phyloP scores from a whole-genome alignment of 1,140 invertebrate genomes.

The Augochlora pura region DNA sequence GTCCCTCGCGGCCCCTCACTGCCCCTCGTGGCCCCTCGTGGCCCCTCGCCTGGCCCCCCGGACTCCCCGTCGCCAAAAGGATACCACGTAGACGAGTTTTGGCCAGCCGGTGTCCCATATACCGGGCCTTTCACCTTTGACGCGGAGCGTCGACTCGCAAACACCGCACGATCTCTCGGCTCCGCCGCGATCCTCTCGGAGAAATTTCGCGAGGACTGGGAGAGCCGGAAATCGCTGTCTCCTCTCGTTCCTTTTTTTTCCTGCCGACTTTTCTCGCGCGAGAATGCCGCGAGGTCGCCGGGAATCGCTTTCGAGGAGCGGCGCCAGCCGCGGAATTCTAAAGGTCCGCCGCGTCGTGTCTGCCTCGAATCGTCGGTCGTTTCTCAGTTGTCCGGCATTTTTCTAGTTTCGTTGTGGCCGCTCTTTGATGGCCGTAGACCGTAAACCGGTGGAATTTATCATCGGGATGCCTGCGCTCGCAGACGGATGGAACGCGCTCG shows the following conservation, averaged over 20 bases:
- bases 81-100: slow-evolving; percentile 74
- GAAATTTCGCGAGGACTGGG: background rate
- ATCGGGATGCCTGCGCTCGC: too few species aligned
- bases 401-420: too few species aligned
- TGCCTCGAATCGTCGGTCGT: too few species aligned
- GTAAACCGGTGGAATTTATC: too few species aligned
- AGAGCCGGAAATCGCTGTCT: background rate
- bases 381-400: too few species aligned
- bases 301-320: too few species aligned
- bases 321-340: too few species aligned
- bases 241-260: background rate
- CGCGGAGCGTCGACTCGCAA: slow-evolving; percentile 47
- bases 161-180: slow-evolving; percentile 23
- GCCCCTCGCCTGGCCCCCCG: slow-evolving; percentile 8
- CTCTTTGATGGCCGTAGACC: too few species aligned
- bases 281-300: background rate
- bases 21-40: slow-evolving; percentile 31
- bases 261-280: background rate
- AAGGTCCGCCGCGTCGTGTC: too few species aligned
- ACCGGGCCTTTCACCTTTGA: slow-evolving; percentile 76
- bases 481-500: too few species aligned
- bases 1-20: slow-evolving; percentile 57
- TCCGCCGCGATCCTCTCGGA: slow-evolving; percentile 13
- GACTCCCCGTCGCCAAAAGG: slow-evolving; percentile 53
- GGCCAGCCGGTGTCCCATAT: slow-evolving; percentile 72